Conservation (phyloP, 1,140 invertebrate genomes). For the Caenorhabditis inopinata region DNA sequence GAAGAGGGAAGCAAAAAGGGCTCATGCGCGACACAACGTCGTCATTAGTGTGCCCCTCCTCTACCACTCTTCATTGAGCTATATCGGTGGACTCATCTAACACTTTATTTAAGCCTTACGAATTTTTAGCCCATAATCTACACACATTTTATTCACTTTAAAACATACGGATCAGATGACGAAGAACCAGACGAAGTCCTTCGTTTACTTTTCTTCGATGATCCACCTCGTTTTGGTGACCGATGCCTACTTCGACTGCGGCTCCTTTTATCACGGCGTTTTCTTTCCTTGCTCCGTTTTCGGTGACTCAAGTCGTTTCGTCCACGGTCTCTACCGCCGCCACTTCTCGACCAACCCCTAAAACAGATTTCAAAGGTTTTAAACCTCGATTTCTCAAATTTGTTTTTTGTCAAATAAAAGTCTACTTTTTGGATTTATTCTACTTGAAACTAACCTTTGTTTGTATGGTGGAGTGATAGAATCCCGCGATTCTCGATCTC, state of each 20-base stretch:
- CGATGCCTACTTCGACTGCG: conserved; percentile 10
- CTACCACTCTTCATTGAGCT: no score
- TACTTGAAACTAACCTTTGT: no score
- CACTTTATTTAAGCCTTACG: no score
- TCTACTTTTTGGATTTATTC: no score
- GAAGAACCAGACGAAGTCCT: background rate
- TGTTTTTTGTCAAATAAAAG: no score
- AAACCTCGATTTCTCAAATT: no score
- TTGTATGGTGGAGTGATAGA: background rate
- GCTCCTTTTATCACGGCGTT: background rate
- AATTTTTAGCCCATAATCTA: background rate
- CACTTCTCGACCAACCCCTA: background rate
- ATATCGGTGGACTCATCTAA: no score
- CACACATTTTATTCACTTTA: background rate
- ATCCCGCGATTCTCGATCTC: background rate
- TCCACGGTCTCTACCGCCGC: background rate
- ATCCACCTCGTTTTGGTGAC: background rate
- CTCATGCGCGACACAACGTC: no score
- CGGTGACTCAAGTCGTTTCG: background rate
- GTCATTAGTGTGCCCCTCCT: no score
- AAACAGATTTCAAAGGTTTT: background rate
- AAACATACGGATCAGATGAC: conserved; percentile 6
- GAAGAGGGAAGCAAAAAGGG: no score
- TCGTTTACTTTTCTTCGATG: background rate
- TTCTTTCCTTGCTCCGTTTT: background rate